These are phyloP conservation scores for Actenoides lindsayi DNA, from an alignment of 2,113 vertebrate species.

Conservation along the genomic window DNA sequence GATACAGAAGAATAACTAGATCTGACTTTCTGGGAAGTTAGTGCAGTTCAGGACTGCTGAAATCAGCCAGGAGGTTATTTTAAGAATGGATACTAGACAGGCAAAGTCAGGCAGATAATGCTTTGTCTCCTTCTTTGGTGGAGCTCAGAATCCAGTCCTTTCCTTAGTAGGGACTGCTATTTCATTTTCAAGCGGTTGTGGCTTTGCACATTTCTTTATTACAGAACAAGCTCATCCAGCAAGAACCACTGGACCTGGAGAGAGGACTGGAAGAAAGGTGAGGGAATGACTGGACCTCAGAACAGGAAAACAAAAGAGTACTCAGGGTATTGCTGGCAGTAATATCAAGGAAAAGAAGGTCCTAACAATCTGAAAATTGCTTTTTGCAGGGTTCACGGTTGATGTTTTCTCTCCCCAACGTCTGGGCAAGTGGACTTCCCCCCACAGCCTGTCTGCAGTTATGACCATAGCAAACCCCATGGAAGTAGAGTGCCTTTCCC, in stretches of 20 bases:
- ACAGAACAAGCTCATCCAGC: background rate
- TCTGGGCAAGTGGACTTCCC: background rate
- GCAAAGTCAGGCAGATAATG: background rate
- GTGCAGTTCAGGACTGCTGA: background rate
- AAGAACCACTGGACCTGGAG: background rate
- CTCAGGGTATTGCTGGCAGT: background rate
- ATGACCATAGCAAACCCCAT: accelerated
- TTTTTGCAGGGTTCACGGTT: background rate
- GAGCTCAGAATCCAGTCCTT: background rate
- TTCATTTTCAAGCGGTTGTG: background rate
- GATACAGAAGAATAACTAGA: background rate
- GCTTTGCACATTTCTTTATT: background rate
- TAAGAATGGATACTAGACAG: background rate
- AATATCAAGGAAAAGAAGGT: background rate
- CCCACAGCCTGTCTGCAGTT: background rate
- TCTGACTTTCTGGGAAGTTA: background rate
- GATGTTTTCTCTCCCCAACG: background rate
- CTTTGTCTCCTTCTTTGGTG: background rate
- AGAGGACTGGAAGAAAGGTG: background rate
- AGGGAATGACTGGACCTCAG: background rate
- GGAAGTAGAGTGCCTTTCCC: background rate
- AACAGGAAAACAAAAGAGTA: background rate
- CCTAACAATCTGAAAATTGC: background rate
- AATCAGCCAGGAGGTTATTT: background rate
- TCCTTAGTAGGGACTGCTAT: background rate